Evolutionary conservation across 37 sponge, comb jelly and placozoan species (phyloP).

Genomic region (Chondrosia reniformis): DNA sequence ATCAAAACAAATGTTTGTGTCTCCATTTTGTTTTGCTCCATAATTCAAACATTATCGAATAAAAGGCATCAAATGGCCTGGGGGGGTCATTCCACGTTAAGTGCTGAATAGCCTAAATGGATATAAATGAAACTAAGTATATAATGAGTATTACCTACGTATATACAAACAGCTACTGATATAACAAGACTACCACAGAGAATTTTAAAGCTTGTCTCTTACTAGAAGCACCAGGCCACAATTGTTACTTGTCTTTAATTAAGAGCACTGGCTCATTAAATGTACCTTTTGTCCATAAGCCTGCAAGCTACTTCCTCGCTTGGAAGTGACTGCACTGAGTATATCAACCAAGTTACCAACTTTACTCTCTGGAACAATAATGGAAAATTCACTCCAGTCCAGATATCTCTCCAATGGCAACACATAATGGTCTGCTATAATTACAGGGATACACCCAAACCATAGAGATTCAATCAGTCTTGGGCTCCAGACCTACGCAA

Average conservation of each 20-base stretch:
- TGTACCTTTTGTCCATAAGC: neutral
- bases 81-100: conserved; percentile 78
- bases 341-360: neutral
- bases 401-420: conserved; percentile 49
- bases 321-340: neutral
- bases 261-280: neutral
- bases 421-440: conserved; percentile 68
- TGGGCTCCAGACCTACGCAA: conserved; percentile 78
- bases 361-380: conserved; percentile 50
- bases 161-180: neutral
- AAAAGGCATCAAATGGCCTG: conserved; percentile 66
- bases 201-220: neutral
- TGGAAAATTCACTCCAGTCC: conserved; percentile 45
- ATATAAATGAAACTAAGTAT: too few relatives aligned
- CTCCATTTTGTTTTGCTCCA: conserved; percentile 33
- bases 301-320: neutral
- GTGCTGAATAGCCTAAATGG: conserved; percentile 38
- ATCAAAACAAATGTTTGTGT: neutral
- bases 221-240: neutral
- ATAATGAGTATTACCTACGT: neutral
- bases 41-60: conserved; percentile 62
- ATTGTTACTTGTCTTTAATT: neutral
- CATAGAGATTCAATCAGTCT: conserved; percentile 74
- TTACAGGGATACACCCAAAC: conserved; percentile 81
- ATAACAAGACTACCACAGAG: neutral